These are phyloP conservation scores for Enteromius viviparus DNA, from an alignment of 2,797 vertebrate species.

Conservation along the genomic window DNA sequence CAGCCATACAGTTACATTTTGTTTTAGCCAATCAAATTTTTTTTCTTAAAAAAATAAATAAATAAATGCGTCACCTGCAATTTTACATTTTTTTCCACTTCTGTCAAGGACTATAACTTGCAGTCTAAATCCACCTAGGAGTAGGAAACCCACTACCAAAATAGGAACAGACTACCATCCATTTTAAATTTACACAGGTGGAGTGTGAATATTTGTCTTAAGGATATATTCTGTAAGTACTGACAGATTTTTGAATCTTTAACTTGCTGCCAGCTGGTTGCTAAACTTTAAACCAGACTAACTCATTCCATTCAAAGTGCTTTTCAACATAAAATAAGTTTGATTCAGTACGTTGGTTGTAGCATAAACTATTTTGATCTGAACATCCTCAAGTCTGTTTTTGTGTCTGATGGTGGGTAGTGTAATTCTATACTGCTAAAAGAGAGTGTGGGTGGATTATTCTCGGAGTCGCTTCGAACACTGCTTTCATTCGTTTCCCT, in stretches of 20 bases:
- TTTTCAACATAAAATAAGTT: constrained; percentile 1
- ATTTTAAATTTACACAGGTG: neutral
- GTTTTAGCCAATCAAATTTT: constrained; percentile 40
- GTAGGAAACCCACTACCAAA: neutral
- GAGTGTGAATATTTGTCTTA: neutral
- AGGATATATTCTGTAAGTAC: neutral
- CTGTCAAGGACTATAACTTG: constrained; percentile 15
- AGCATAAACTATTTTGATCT: constrained; percentile 34
- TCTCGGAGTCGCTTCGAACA: constrained; percentile 43
- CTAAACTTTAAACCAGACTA: constrained; percentile 27
- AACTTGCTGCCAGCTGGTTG: neutral
- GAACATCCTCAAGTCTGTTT: constrained; percentile 29
- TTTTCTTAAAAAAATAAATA: neutral
- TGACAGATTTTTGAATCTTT: neutral
- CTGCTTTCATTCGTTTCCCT: constrained; percentile 54
- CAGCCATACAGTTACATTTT: constrained; percentile 19
- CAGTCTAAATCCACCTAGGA: neutral
- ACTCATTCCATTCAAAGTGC: neutral
- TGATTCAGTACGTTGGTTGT: neutral
- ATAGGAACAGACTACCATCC: constrained; percentile 12
- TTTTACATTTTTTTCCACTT: neutral
- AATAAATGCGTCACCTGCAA: neutral
- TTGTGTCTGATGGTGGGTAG: constrained; percentile 28
- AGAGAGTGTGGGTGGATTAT: constrained; percentile 51
- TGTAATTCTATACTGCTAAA: constrained; percentile 43